A percentile compares a stretch with the other conserved stretches of the same genome.
Evolutionary conservation across 2,113 vertebrate genomes (phyloP).

Genomic region (cat (Felis catus)): DNA sequence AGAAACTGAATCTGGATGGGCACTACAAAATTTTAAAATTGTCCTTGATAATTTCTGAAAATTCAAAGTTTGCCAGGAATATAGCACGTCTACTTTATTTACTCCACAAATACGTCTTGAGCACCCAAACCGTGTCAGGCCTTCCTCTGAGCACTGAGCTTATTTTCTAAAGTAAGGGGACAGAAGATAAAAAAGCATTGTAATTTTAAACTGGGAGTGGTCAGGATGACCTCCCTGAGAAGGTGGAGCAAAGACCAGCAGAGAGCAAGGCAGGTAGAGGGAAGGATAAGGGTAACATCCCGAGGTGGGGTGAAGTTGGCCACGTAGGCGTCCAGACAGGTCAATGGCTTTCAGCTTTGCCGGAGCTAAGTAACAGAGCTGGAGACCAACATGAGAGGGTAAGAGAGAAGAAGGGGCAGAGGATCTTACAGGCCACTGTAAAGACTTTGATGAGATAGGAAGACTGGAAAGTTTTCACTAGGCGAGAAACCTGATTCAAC

Average conservation of each 20-base stretch:
- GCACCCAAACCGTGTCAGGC: background rate
- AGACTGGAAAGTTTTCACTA: background rate
- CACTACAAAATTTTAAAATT: background rate
- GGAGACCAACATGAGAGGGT: background rate
- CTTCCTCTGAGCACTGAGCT: background rate
- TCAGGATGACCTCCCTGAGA: background rate
- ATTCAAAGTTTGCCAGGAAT: background rate
- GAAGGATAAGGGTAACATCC: background rate
- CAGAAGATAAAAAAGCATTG: background rate
- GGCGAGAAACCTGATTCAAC: background rate
- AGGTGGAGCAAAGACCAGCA: background rate
- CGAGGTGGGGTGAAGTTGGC: background rate
- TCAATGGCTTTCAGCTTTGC: background rate
- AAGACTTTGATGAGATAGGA: background rate
- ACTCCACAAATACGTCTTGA: background rate
- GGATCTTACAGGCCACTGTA: accelerated
- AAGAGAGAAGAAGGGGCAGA: background rate
- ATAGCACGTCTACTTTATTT: background rate
- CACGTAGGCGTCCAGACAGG: background rate
- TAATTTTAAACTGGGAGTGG: background rate
- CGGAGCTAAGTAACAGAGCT: background rate
- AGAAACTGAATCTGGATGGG: background rate
- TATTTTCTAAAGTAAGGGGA: background rate
- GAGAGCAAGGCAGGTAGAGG: background rate
- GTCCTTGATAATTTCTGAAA: background rate